Evolutionary conservation across 2,888 invertebrate species (phyloP).

Genomic region (Nephrotoma flavescens): DNA sequence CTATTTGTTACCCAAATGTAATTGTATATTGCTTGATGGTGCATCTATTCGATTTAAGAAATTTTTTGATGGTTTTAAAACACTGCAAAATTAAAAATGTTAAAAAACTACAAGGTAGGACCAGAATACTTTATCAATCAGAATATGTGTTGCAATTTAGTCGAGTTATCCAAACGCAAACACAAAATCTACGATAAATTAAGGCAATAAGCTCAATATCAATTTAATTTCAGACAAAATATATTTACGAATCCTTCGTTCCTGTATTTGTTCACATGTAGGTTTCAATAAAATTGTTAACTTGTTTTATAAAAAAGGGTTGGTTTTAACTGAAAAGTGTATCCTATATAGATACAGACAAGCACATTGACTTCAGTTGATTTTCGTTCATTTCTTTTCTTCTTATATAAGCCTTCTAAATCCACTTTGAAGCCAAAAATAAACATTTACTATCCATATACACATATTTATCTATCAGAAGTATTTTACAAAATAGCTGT

Average conservation of each 20-base stretch:
- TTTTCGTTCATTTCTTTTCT: not conserved
- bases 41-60: too few relatives aligned
- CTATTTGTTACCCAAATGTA: too few relatives aligned
- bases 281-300: not conserved
- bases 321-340: not conserved
- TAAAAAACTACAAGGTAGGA: too few relatives aligned
- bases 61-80: too few relatives aligned
- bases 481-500: not conserved
- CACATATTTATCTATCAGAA: not conserved
- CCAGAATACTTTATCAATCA: too few relatives aligned
- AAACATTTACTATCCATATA: not conserved
- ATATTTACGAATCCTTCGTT: not conserved
- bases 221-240: not conserved
- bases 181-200: not conserved
- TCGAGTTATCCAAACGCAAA: too few relatives aligned
- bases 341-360: not conserved
- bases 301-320: not conserved
- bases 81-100: too few relatives aligned
- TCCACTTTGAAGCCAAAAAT: not conserved
- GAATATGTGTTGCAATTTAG: too few relatives aligned
- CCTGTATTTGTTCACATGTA: not conserved
- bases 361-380: not conserved
- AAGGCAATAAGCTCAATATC: not conserved
- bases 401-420: not conserved
- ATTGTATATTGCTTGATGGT: too few relatives aligned